Conservation (phyloP, 2,113 vertebrate genomes). For the Bubalus kerabau region DNA sequence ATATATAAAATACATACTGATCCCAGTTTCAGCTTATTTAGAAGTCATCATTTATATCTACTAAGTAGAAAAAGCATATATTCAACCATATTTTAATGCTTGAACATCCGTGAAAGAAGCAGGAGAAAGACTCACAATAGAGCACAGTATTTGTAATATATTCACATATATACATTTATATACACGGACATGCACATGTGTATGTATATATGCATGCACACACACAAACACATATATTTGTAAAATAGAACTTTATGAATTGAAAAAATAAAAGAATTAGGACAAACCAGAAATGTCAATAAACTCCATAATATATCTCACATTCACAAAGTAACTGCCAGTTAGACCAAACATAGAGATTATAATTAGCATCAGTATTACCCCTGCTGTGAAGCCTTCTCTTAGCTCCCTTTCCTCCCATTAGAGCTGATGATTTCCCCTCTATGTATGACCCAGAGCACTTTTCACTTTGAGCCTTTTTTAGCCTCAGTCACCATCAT, state of each 20-base stretch:
- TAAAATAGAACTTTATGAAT: not conserved
- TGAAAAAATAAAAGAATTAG: not conserved
- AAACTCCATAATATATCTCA: not conserved
- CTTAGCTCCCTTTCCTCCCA: not conserved
- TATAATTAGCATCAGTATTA: not conserved
- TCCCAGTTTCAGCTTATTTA: not conserved
- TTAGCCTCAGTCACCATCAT: not conserved
- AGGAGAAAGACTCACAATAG: not conserved
- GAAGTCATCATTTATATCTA: not conserved
- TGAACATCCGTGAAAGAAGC: not conserved
- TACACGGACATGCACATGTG: no score
- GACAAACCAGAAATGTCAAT: not conserved
- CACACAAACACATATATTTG: not conserved
- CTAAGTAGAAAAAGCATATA: not conserved
- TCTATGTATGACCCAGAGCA: not conserved
- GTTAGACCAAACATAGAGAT: not conserved
- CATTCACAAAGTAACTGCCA: not conserved
- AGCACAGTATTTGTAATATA: not conserved
- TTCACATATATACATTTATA: not conserved
- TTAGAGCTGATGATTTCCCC: not conserved
- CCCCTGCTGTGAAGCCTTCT: not conserved
- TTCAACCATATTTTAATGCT: not conserved
- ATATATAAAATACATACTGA: not conserved
- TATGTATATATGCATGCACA: not conserved
- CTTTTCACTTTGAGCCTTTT: not conserved